Conservation (phyloP, 2,113 vertebrate species). For the Anarrhichthys ocellatus region DNA sequence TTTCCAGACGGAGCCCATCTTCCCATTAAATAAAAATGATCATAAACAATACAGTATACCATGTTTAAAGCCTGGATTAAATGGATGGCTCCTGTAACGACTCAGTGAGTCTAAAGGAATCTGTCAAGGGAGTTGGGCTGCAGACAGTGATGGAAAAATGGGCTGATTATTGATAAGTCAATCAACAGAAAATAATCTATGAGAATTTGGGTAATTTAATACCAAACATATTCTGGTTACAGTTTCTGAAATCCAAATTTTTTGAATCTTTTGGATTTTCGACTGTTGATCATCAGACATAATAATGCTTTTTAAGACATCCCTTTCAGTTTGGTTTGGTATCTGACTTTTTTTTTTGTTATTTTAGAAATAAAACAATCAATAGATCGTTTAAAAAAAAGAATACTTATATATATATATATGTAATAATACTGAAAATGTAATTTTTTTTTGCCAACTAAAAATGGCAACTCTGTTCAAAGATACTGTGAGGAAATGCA, state of each 20-base stretch:
- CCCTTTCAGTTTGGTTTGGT: not conserved
- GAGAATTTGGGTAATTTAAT: not conserved
- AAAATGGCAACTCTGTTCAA: not conserved
- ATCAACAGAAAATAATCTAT: not conserved
- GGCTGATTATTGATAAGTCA: not conserved
- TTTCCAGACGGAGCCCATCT: not conserved
- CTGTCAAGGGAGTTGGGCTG: not conserved
- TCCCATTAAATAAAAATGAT: not conserved
- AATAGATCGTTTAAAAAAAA: not conserved
- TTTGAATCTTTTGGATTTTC: not conserved
- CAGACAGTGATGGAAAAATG: not conserved
- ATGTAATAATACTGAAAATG: too few relatives aligned
- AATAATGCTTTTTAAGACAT: not conserved
- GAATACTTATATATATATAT: too few relatives aligned
- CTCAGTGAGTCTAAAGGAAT: constrained; percentile 2
- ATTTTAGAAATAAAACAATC: not conserved
- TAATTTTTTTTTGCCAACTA: not conserved
- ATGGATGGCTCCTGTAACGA: not conserved
- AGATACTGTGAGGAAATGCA: not conserved
- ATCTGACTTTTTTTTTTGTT: not conserved
- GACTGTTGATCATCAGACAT: not conserved
- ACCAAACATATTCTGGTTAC: not conserved
- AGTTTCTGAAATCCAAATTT: not conserved
- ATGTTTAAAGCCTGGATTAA: not conserved
- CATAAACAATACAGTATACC: not conserved